Conservation (phyloP, 2,888 invertebrate species). For the Epsilonema sp. region DNA sequence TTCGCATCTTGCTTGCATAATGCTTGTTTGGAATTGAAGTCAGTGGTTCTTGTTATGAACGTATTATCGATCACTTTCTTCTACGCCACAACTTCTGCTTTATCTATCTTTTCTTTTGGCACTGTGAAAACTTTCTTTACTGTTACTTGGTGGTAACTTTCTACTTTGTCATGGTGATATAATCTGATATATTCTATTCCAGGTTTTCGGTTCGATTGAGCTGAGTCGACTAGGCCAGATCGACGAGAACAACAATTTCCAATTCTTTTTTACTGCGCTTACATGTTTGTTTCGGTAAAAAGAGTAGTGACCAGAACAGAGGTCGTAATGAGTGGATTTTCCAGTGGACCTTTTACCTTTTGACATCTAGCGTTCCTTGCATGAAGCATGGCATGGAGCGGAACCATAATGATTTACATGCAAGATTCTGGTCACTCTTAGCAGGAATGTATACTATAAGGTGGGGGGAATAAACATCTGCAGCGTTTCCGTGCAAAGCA, state of each 20-base stretch:
- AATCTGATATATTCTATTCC: conserved; percentile 10
- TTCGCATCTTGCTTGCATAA: too few relatives aligned
- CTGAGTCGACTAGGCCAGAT: conserved; percentile 70
- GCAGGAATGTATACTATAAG: not conserved
- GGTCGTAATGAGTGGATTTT: too few relatives aligned
- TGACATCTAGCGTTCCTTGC: too few relatives aligned
- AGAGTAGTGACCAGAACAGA: not conserved
- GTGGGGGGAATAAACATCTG: too few relatives aligned
- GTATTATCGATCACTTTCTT: not conserved
- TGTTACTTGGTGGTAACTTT: not conserved
- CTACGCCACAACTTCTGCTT: not conserved
- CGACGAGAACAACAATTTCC: conserved; percentile 97
- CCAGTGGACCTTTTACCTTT: too few relatives aligned
- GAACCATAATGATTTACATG: too few relatives aligned
- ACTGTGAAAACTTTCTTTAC: not conserved
- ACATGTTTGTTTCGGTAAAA: conserved; percentile 82
- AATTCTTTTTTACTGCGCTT: conserved; percentile 88
- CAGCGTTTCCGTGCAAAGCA: too few relatives aligned
- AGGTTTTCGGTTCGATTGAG: conserved; percentile 98
- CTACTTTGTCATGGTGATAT: conserved; percentile 2
- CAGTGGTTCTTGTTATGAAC: too few relatives aligned
- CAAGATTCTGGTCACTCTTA: too few relatives aligned
- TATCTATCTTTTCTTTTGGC: not conserved
- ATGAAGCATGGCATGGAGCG: too few relatives aligned
- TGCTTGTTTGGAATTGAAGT: too few relatives aligned